These are phyloP conservation scores for Embidobia sp. DNA, from an alignment of 2,888 invertebrate species.

Conservation along the genomic window DNA sequence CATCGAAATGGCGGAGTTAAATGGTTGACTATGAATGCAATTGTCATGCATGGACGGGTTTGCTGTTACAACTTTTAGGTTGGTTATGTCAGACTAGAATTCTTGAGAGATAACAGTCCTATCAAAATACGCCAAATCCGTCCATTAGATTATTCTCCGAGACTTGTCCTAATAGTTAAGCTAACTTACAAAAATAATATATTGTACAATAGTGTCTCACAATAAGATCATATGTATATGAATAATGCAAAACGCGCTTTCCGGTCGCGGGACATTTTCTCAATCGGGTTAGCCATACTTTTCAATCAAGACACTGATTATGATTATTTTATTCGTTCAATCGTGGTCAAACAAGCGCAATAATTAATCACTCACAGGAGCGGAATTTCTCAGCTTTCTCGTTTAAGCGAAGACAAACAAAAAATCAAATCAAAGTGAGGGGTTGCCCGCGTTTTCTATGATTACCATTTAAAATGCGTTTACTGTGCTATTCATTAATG, in stretches of 20 bases:
- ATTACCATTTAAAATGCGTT: too few relatives aligned
- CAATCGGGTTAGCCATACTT: conserved; percentile 50
- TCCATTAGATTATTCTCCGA: conserved; percentile 27
- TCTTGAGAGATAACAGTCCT: conserved; percentile 25
- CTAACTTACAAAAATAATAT: conserved; percentile 43
- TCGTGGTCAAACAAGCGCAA: too few relatives aligned
- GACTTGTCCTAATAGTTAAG: conserved; percentile 38
- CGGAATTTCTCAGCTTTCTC: too few relatives aligned
- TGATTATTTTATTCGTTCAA: too few relatives aligned
- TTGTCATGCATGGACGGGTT: conserved; percentile 28
- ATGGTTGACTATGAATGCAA: conserved; percentile 46
- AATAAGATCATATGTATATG: conserved; percentile 1
- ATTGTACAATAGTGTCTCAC: conserved; percentile 45
- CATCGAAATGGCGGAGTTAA: conserved; percentile 39
- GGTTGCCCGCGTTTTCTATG: too few relatives aligned
- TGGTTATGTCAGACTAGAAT: conserved; percentile 47
- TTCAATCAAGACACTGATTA: too few relatives aligned
- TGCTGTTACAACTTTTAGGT: conserved; percentile 10
- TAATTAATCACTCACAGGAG: too few relatives aligned
- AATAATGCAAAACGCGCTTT: conserved; percentile 30
- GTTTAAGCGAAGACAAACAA: too few relatives aligned
- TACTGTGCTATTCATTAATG: too few relatives aligned
- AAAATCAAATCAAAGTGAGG: too few relatives aligned
- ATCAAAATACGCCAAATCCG: conserved; percentile 9
- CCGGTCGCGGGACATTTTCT: conserved; percentile 23